Conservation (phyloP, 2,888 invertebrate genomes). For the Brachynemurus nebulosus region DNA sequence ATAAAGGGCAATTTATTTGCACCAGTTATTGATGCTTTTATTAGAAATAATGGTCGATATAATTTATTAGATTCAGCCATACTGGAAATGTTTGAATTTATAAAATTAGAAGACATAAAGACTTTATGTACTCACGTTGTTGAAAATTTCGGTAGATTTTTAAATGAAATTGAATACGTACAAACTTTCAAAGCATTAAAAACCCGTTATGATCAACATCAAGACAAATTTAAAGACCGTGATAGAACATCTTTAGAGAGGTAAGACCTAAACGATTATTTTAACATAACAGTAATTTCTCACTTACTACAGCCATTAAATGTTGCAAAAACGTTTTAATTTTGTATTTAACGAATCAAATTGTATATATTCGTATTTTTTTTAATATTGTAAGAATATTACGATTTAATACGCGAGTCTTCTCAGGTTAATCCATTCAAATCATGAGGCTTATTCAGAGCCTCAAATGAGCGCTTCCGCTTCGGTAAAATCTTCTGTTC, state of each 20-base stretch:
- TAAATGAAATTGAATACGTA: constrained; percentile 94
- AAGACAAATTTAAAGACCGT: constrained; percentile 78
- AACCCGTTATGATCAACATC: constrained; percentile 79
- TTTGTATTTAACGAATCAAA: too few species aligned
- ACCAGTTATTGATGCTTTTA: constrained; percentile 91
- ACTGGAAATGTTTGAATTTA: constrained; percentile 98
- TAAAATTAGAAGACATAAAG: constrained; percentile 86
- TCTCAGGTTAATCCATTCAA: too few species aligned
- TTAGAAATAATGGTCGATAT: constrained; percentile 93
- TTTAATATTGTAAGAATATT: too few species aligned
- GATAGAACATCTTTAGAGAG: constrained; percentile 54
- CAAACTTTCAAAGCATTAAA: constrained; percentile 94
- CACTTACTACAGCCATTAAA: too few species aligned
- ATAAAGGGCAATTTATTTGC: constrained; percentile 89
- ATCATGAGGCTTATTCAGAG: too few species aligned
- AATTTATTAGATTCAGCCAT: constrained; percentile 98
- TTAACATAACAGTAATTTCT: too few species aligned
- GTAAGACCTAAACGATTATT: too few species aligned
- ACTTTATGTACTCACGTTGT: constrained; percentile 85
- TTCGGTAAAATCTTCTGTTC: too few species aligned
- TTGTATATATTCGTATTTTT: too few species aligned
- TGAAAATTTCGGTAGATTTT: constrained; percentile 87
- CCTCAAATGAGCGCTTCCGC: too few species aligned
- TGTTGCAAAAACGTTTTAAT: too few species aligned
- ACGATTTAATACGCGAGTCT: too few species aligned